A percentile compares a stretch with the other conserved stretches of the same genome.
Conservation (phyloP, 2,113 vertebrate species). For the Puma concolor region DNA sequence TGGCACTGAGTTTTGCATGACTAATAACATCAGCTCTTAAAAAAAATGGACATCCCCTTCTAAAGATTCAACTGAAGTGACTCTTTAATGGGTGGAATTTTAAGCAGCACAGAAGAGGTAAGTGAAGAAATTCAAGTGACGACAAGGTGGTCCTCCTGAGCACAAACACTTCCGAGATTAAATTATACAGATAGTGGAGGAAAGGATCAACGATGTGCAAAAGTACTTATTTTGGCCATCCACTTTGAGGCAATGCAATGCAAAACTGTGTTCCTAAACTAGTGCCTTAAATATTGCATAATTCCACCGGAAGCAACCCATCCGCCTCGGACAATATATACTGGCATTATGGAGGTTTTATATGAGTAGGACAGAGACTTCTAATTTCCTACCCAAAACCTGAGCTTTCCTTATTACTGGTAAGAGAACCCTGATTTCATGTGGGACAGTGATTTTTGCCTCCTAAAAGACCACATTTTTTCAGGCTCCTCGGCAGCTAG, state of each 20-base stretch:
- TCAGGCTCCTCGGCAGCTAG: slow-evolving; percentile 10
- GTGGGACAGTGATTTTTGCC: neutral
- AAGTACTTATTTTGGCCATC: neutral
- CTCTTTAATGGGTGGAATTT: neutral
- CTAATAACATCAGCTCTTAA: slow-evolving; percentile 19
- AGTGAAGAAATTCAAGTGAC: neutral
- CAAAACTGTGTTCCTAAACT: neutral
- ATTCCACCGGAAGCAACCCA: neutral
- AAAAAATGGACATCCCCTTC: neutral
- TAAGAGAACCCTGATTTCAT: neutral
- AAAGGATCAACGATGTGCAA: neutral
- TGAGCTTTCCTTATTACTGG: neutral
- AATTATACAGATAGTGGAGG: neutral
- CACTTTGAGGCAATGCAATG: neutral
- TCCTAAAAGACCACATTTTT: neutral
- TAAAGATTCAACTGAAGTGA: neutral
- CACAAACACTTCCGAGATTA: neutral
- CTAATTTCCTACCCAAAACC: neutral
- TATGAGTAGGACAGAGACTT: neutral
- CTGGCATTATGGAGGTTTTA: neutral
- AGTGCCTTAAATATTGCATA: neutral
- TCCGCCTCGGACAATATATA: neutral
- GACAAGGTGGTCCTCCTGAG: neutral
- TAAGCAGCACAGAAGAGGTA: neutral
- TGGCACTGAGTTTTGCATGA: neutral